Conservation (phyloP, 1,140 invertebrate species). For the Luehdorfia chinensis region DNA sequence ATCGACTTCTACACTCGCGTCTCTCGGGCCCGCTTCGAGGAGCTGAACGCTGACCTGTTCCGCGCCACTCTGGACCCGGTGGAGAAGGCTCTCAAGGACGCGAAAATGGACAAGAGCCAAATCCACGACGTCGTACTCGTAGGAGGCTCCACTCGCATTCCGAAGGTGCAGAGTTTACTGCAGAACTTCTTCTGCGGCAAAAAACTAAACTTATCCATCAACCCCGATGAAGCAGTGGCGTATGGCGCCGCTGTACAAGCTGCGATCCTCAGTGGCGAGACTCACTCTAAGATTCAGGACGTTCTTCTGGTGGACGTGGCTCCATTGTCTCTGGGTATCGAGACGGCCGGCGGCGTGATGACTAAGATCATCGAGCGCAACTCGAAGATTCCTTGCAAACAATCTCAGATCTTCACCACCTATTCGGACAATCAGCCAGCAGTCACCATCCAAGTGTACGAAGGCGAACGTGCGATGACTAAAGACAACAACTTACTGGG, state of each 20-base stretch:
- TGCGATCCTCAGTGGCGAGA: conserved; percentile 47
- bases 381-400: conserved; percentile 77
- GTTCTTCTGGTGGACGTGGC: conserved; percentile 12
- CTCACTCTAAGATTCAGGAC: conserved; percentile 42
- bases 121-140: conserved; percentile 84
- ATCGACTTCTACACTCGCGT: conserved; percentile 62
- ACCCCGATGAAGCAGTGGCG: conserved; percentile 64
- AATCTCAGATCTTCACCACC: conserved; percentile 79
- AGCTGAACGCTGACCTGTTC: conserved; percentile 65
- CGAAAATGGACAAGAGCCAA: conserved; percentile 79
- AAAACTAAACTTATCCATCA: conserved; percentile 64
- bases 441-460: conserved; percentile 6
- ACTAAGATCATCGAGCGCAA: conserved; percentile 65
- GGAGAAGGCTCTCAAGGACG: conserved; percentile 79
- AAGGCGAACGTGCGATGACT: neutral
- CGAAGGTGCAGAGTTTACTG: conserved; percentile 68
- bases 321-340: conserved; percentile 56
- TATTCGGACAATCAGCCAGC: conserved; percentile 80
- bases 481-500: conserved; percentile 85
- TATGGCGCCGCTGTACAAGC: conserved; percentile 63
- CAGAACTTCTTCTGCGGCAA: conserved; percentile 61
- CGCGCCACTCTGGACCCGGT: conserved; percentile 65
- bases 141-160: conserved; percentile 81
- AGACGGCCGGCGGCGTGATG: conserved; percentile 66
- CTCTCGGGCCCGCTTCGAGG: conserved; percentile 56